Conservation (phyloP, 2,797 vertebrate genomes). For the Oryzias dopingdopingensis region DNA sequence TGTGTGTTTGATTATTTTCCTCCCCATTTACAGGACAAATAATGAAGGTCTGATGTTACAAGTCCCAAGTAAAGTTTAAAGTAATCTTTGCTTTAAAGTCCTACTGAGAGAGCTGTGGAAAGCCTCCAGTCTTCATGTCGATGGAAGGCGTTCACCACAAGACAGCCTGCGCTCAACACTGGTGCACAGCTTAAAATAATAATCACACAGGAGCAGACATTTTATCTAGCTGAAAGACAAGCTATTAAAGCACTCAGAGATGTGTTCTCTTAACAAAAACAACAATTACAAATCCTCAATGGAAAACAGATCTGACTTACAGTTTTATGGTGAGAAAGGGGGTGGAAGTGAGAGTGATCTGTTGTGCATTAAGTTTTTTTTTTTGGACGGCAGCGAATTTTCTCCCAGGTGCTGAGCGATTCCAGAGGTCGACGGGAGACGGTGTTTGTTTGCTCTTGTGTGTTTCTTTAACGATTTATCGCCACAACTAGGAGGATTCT, state of each 20-base stretch:
- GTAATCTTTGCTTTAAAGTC: background rate
- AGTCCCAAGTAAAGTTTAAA: too few species aligned
- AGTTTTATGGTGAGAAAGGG: conserved; percentile 58
- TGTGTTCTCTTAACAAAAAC: conserved; percentile 55
- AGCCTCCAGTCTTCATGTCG: background rate
- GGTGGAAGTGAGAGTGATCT: conserved; percentile 47
- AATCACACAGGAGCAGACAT: conserved; percentile 39
- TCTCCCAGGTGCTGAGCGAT: conserved; percentile 72
- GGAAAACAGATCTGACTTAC: conserved; percentile 67
- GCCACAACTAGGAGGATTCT: conserved; percentile 24
- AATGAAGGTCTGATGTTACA: background rate
- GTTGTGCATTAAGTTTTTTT: conserved; percentile 67
- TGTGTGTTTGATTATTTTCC: conserved; percentile 7
- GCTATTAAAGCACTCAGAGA: conserved; percentile 42
- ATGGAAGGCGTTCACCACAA: conserved; percentile 21
- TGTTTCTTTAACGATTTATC: conserved; percentile 40
- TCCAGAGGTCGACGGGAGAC: conserved; percentile 56
- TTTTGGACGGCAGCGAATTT: conserved; percentile 51
- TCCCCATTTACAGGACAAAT: conserved; percentile 2
- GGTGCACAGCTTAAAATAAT: conserved; percentile 23
- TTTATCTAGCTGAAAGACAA: conserved; percentile 47
- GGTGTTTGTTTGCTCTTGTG: conserved; percentile 35
- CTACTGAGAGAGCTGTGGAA: background rate
- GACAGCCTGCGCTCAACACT: conserved; percentile 9
- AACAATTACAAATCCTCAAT: conserved; percentile 64